A percentile compares a stretch with the other conserved stretches of the same genome.
Conservation (phyloP, 2,888 invertebrate genomes). For the Bibio marci region DNA sequence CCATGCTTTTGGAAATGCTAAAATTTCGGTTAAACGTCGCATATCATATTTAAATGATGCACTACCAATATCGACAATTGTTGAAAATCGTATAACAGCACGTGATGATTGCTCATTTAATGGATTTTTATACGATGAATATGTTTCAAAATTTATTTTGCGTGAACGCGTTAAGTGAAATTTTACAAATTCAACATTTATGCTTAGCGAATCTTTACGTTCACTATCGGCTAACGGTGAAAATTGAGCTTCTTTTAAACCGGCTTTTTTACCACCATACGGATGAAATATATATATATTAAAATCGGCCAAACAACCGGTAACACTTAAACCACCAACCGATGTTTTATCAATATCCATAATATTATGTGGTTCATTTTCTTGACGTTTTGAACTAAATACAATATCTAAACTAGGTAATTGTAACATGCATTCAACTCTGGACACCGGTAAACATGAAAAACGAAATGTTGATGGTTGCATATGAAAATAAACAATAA, state of each 20-base stretch:
- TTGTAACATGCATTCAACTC: conserved; percentile 90
- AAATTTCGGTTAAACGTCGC: conserved; percentile 87
- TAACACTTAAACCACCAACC: conserved; percentile 50
- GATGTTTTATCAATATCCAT: conserved; percentile 22
- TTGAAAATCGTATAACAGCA: conserved; percentile 84
- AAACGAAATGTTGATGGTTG: conserved; percentile 93
- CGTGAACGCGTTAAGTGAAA: conserved; percentile 84
- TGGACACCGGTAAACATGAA: conserved; percentile 85
- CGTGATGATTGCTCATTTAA: conserved; percentile 52
- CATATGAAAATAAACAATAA: conserved; percentile 96
- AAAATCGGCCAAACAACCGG: conserved; percentile 92
- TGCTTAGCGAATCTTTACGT: conserved; percentile 85
- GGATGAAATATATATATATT: conserved; percentile 98
- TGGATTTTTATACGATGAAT: conserved; percentile 24
- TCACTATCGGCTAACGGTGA: conserved; percentile 75
- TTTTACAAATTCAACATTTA: conserved; percentile 94
- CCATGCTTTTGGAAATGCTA: conserved; percentile 98
- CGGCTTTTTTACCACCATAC: conserved; percentile 78
- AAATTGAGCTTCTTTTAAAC: conserved; percentile 65
- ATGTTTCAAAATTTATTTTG: conserved; percentile 63
- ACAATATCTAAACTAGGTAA: conserved; percentile 94
- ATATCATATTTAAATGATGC: conserved; percentile 98
- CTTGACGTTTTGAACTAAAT: conserved; percentile 81
- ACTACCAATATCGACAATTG: conserved; percentile 87
- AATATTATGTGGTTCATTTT: conserved; percentile 34